A percentile compares a stretch with the other conserved stretches of the same genome.
Conservation (phyloP, 2,113 vertebrate species). For the Cottus gobio region DNA sequence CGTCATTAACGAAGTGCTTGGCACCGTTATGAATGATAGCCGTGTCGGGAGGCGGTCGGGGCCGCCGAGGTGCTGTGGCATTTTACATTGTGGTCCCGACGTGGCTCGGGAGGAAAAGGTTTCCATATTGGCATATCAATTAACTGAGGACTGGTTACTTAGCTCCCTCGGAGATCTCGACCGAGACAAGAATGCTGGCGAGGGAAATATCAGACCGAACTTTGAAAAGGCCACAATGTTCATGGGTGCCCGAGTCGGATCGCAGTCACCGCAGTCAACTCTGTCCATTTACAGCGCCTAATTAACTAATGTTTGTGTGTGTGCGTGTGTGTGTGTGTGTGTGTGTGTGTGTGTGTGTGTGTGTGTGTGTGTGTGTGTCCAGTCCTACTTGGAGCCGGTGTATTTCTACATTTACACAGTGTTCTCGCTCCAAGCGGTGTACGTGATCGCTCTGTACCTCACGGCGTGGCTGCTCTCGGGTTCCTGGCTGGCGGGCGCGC, state of each 20-base stretch:
- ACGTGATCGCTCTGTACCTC: constrained; percentile 91
- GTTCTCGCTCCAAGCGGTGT: constrained; percentile 94
- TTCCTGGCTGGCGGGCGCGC: constrained; percentile 91
- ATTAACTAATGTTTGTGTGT: constrained; percentile 37
- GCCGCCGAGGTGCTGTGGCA: constrained; percentile 28
- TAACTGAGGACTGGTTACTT: constrained; percentile 46
- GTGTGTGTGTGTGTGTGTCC: constrained; percentile 55
- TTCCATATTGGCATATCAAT: constrained; percentile 56
- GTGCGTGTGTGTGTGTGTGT: constrained; percentile 41
- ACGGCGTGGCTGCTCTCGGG: constrained; percentile 96
- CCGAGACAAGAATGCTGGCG: constrained; percentile 35
- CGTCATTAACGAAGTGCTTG: neutral
- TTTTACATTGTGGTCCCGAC: constrained; percentile 42
- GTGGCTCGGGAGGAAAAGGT: constrained; percentile 44
- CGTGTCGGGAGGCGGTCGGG: constrained; percentile 9
- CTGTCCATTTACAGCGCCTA: constrained; percentile 20
- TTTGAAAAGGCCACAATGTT: constrained; percentile 63
- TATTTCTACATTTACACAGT: constrained; percentile 99
- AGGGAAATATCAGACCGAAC: constrained; percentile 51
- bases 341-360: constrained; percentile 52
- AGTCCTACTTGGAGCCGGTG: constrained; percentile 94
- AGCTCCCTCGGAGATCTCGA: constrained; percentile 12
- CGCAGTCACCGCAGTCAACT: constrained; percentile 25
- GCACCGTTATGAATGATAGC: neutral
- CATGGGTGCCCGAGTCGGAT: constrained; percentile 26